These are phyloP conservation scores for Piezodorus guildinii DNA, from an alignment of 1,140 invertebrate species.

Conservation along the genomic window DNA sequence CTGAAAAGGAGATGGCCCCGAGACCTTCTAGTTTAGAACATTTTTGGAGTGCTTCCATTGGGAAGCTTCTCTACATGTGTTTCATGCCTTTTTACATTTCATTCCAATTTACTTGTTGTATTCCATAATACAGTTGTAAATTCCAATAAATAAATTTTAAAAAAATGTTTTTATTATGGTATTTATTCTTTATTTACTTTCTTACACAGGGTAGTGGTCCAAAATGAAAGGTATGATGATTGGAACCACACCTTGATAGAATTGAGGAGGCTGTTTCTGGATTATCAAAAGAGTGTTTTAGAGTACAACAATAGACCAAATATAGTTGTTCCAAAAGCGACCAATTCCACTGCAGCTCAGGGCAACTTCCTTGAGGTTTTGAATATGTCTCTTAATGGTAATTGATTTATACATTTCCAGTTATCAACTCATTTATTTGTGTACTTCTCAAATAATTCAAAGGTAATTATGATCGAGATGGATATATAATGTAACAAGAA, in stretches of 20 bases:
- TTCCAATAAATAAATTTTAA: too few relatives aligned
- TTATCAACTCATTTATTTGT: background rate
- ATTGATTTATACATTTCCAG: constrained; percentile 20
- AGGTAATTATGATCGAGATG: too few relatives aligned
- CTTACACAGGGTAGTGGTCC: constrained; percentile 71
- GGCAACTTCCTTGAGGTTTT: constrained; percentile 98
- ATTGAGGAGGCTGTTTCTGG: constrained; percentile 75
- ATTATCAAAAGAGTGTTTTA: constrained; percentile 79
- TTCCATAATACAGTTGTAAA: too few relatives aligned
- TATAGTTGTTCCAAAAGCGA: constrained; percentile 64
- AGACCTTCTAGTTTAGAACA: too few relatives aligned
- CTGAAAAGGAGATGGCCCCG: too few relatives aligned
- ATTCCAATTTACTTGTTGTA: too few relatives aligned
- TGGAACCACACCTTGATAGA: constrained; percentile 84
- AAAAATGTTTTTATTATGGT: background rate
- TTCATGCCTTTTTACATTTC: too few relatives aligned
- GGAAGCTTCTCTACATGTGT: too few relatives aligned
- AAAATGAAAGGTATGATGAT: constrained; percentile 97
- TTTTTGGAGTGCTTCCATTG: too few relatives aligned
- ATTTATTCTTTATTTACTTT: background rate
- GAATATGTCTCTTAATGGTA: constrained; percentile 95
- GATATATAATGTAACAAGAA: too few relatives aligned
- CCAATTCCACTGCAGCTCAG: constrained; percentile 85
- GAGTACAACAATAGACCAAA: constrained; percentile 64
- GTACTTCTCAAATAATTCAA: too few relatives aligned